phyloP scores from a whole-genome alignment of 2,888 invertebrate genomes.

The Pandemis heparana region DNA sequence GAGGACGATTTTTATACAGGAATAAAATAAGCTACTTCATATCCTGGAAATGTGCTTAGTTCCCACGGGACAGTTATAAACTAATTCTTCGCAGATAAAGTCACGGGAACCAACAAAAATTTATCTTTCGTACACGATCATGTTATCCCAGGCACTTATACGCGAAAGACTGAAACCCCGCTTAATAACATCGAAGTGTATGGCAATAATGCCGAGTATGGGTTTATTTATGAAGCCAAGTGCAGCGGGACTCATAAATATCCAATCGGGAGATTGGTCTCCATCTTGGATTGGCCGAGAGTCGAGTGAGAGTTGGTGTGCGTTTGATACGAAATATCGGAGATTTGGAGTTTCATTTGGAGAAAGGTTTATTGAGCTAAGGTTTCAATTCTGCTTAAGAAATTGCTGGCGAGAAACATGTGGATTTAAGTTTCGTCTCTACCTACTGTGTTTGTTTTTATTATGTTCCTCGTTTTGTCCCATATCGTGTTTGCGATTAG shows the following conservation, averaged over 20 bases:
- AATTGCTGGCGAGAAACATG: neutral
- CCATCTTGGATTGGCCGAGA: slow-evolving; percentile 41
- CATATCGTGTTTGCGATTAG: no score
- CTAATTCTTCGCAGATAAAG: no score
- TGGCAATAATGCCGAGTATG: slow-evolving; percentile 51
- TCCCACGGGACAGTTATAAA: no score
- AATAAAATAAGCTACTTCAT: no score
- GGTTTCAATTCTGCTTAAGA: neutral
- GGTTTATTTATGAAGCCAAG: slow-evolving; percentile 77
- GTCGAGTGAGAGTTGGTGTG: slow-evolving; percentile 19
- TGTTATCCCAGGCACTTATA: neutral
- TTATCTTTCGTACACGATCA: neutral
- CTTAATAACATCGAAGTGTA: slow-evolving; percentile 27
- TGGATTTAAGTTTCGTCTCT: no score
- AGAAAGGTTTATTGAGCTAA: neutral
- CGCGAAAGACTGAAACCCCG: slow-evolving; percentile 5
- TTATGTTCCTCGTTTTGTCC: no score
- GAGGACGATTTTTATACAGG: no score
- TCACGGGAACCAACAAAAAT: no score
- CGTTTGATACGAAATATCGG: slow-evolving; percentile 11
- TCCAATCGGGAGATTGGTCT: slow-evolving; percentile 69
- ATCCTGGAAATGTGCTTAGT: no score
- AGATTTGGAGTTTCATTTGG: neutral
- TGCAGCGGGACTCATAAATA: slow-evolving; percentile 70
- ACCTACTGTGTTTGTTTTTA: no score